Percentiles rank a stretch among this genome's conserved stretches.
Evolutionary conservation across 2,797 vertebrate genomes (phyloP).

Genomic region (Leptoclinus maculatus): DNA sequence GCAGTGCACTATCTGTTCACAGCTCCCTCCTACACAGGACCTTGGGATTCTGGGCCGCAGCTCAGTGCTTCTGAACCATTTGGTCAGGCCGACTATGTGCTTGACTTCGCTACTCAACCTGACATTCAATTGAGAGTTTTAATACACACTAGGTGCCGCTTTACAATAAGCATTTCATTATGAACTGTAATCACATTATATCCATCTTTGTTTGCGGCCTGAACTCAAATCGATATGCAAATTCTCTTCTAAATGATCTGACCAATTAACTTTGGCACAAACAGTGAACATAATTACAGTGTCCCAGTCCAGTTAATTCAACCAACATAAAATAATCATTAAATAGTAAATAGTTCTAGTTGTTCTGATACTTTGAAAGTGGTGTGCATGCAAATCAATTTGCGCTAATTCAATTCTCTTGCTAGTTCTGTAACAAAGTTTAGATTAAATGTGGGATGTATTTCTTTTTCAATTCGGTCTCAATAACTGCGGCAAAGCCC

Average conservation of each 20-base stretch:
- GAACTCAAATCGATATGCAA: slow-evolving; percentile 54
- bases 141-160: slow-evolving; percentile 13
- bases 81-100: slow-evolving; percentile 43
- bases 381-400: slow-evolving; percentile 47
- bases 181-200: slow-evolving; percentile 32
- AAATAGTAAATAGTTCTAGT: slow-evolving; percentile 32
- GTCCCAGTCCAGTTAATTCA: slow-evolving; percentile 34
- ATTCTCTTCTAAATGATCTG: slow-evolving; percentile 49
- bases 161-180: slow-evolving; percentile 55
- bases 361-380: slow-evolving; percentile 35
- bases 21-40: slow-evolving; percentile 75
- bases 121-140: slow-evolving; percentile 20
- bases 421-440: slow-evolving; percentile 27
- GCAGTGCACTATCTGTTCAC: slow-evolving; percentile 53
- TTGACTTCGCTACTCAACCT: slow-evolving; percentile 52
- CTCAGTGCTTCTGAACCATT: slow-evolving; percentile 47
- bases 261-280: slow-evolving; percentile 49
- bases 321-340: slow-evolving; percentile 54
- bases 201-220: slow-evolving; percentile 40
- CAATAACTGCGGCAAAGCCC: background rate
- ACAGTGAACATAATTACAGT: slow-evolving; percentile 33
- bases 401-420: slow-evolving; percentile 45
- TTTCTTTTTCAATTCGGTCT: slow-evolving; percentile 20
- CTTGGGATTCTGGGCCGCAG: slow-evolving; percentile 57
- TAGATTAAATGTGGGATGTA: slow-evolving; percentile 1